Evolutionary conservation across 1,140 invertebrate genomes (phyloP), one percentile per base, ranked within the genome.

Genomic region (Macrobrachium rosenbergii): DNA sequence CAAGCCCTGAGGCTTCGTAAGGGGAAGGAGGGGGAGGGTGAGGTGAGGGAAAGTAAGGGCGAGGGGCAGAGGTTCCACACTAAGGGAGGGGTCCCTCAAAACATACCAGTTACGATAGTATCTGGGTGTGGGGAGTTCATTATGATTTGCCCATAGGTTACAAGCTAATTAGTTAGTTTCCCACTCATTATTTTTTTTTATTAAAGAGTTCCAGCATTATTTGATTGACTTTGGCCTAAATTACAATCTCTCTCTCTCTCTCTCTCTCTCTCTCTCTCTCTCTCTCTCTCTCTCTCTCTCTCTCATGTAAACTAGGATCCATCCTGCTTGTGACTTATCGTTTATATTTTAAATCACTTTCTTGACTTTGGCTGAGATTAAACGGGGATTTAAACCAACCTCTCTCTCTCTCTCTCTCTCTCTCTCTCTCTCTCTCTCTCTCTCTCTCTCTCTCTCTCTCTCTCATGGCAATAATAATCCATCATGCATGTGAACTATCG

Each of bases 371-470:
- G 28, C 28, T 37, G 28, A 37, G 28, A 3, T 37, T 37, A 37
- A 37, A 3, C 28, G 28, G 28, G 1, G 28, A 37, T 37, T 37
- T 37, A n/a, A 16, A 17, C 52, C n/a, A n/a, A n/a, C n/a, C n/a
- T n/a, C n/a, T n/a, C n/a, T n/a, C n/a, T 75, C 19, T 58, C 21
- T 45, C 52, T 52, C 52, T 52, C 72, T 75, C 72, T 75, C 72
- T 75, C 72, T 75, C 72, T 75, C 72, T 14, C 75, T 77, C 75
- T 77, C 37, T 77, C 75, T 52, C 75, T 77, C 75, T 77, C 37
- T 77, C 75, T 77, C 75, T 77, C 75, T n/a, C 28, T 37, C 8
- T n/a, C 72, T 21, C 28, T 75, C 72, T 75, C 72, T 77, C 8
- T 43, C 75, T 77, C 43, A 21, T 21, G 16, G 37, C 75, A 16